Conservation (phyloP, 2,113 vertebrate species). For the Genyomyrus donnyi region DNA sequence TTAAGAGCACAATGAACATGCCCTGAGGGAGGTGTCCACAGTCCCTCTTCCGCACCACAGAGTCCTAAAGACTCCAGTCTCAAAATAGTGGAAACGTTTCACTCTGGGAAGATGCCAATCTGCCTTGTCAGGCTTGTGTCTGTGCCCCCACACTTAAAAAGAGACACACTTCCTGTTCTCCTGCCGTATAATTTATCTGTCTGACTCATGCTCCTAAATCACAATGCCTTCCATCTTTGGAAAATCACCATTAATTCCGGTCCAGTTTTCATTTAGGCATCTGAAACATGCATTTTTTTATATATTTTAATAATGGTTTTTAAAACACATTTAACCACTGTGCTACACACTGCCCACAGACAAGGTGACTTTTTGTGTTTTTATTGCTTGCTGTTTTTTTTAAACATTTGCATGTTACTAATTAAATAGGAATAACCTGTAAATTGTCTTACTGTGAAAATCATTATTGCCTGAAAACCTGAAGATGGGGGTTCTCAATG, state of each 20-base stretch:
- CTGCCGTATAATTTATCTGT: neutral
- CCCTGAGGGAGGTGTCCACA: neutral
- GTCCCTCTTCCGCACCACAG: neutral
- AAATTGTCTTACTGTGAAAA: constrained; percentile 5
- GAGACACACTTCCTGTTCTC: neutral
- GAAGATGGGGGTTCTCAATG: neutral
- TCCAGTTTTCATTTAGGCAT: neutral
- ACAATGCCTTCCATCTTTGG: neutral
- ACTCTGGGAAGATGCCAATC: neutral
- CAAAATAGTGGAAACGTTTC: neutral
- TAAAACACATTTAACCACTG: neutral
- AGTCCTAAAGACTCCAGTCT: neutral
- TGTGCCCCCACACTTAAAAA: neutral
- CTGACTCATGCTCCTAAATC: neutral
- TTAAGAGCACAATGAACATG: neutral
- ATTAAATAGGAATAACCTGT: neutral
- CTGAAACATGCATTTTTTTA: neutral
- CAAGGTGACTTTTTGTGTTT: neutral
- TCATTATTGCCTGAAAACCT: neutral
- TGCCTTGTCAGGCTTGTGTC: neutral
- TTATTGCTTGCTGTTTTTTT: neutral
- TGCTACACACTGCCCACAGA: neutral
- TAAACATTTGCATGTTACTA: neutral
- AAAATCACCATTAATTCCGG: neutral
- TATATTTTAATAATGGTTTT: neutral